These are phyloP conservation scores for Drosophila sturtevanti DNA, from an alignment of 1,140 invertebrate species.

Conservation along the genomic window DNA sequence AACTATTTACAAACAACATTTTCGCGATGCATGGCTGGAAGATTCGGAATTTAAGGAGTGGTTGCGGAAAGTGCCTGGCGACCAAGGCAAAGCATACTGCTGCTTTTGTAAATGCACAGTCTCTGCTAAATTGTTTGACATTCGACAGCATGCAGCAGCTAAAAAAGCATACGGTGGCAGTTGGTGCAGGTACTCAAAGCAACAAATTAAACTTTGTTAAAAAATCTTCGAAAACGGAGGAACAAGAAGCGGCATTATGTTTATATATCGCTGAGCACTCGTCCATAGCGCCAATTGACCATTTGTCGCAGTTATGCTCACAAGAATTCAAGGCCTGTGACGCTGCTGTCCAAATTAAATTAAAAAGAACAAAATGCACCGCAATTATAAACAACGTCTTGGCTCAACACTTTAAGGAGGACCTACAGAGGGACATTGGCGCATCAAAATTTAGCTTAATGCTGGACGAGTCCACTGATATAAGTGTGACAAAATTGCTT, in stretches of 20 bases:
- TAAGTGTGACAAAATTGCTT: constrained; percentile 13
- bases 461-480: constrained; percentile 19
- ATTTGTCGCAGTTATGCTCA: constrained; percentile 21
- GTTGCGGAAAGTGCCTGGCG: no score
- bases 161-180: no score
- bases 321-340: neutral
- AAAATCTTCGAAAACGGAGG: no score
- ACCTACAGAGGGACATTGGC: neutral
- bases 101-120: no score
- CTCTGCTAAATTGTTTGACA: no score
- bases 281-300: constrained; percentile 12
- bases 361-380: constrained; percentile 11
- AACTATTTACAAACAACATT: constrained; percentile 7
- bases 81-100: no score
- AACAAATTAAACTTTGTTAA: no score
- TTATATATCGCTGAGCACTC: no score
- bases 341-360: neutral
- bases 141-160: no score
- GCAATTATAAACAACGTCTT: neutral
- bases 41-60: no score
- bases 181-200: no score
- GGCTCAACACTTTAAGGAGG: neutral
- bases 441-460: constrained; percentile 14
- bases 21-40: neutral
- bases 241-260: no score